Evolutionary conservation across 2,888 invertebrate genomes (phyloP).

Genomic region (Pantelozetes paolii): DNA sequence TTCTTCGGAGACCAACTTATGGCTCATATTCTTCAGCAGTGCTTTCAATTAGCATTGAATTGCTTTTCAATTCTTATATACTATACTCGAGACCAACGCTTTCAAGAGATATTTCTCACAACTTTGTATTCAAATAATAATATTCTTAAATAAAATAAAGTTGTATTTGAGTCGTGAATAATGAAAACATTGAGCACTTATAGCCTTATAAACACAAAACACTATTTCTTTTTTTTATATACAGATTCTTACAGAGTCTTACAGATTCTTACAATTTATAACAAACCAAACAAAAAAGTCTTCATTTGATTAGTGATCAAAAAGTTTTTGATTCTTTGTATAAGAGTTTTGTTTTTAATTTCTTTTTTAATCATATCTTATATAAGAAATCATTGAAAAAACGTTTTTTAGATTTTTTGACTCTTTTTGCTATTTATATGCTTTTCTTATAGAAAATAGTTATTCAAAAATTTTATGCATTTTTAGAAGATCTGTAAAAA

Average conservation of each 20-base stretch:
- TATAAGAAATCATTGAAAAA: not conserved
- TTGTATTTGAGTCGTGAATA: slow-evolving; percentile 18
- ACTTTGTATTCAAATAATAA: slow-evolving; percentile 1
- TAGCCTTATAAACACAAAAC: not conserved
- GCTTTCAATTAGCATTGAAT: not conserved
- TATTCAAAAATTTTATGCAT: slow-evolving; percentile 4
- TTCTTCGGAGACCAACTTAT: not conserved
- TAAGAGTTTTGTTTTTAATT: too few species aligned
- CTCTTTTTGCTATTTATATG: slow-evolving; percentile 1
- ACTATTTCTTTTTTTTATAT: not conserved
- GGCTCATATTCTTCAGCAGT: not conserved
- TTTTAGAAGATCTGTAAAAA: not conserved
- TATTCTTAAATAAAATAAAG: slow-evolving; percentile 2
- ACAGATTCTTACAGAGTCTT: not conserved
- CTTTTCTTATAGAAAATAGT: not conserved
- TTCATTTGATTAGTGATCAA: not conserved
- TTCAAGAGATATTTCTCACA: not conserved
- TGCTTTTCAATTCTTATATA: not conserved
- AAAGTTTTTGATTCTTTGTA: not conserved
- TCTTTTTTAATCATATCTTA: not conserved
- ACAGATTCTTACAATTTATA: too few species aligned
- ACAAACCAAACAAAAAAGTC: too few species aligned
- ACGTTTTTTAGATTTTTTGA: not conserved
- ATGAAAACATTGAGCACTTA: not conserved
- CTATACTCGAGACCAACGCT: not conserved